Evolutionary conservation across 2,797 vertebrate species (phyloP).

Genomic region (Sebastiscus tertius): DNA sequence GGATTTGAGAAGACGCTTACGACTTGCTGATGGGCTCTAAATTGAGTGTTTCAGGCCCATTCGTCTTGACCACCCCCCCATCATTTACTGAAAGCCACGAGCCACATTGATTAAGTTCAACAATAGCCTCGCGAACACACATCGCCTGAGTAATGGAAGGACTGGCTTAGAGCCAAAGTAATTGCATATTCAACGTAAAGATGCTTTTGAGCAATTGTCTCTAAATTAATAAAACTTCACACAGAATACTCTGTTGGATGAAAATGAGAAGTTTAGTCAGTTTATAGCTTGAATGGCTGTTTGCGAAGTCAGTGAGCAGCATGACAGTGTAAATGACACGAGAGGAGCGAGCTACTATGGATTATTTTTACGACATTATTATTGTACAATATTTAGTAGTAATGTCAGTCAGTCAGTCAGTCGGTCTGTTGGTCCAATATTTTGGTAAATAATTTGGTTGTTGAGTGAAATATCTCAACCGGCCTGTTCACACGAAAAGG

Average conservation of each 20-base stretch:
- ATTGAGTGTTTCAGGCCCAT: slow-evolving; percentile 67
- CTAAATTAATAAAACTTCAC: slow-evolving; percentile 40
- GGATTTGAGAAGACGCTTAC: slow-evolving; percentile 54
- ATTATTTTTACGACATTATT: neutral
- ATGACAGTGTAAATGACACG: neutral
- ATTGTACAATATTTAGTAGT: neutral
- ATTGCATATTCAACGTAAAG: slow-evolving; percentile 47
- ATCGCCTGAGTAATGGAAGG: slow-evolving; percentile 50
- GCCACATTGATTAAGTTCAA: slow-evolving; percentile 68
- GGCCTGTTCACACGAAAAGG: no score
- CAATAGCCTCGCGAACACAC: slow-evolving; percentile 62
- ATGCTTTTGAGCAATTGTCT: slow-evolving; percentile 33
- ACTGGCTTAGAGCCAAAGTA: slow-evolving; percentile 39
- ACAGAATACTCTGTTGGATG: slow-evolving; percentile 16
- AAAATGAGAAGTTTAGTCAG: slow-evolving; percentile 28
- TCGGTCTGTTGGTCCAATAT: no score
- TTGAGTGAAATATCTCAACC: neutral
- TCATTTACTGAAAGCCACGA: slow-evolving; percentile 54
- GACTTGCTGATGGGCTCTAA: slow-evolving; percentile 65
- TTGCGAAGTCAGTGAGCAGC: neutral
- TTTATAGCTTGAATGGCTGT: slow-evolving; percentile 33
- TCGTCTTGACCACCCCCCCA: slow-evolving; percentile 63
- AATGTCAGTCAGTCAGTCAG: no score
- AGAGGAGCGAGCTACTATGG: neutral
- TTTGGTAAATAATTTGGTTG: neutral